Base-by-base conservation (phyloP, 2,888 invertebrate genomes). In the Margaritifera margaritifera region DNA sequence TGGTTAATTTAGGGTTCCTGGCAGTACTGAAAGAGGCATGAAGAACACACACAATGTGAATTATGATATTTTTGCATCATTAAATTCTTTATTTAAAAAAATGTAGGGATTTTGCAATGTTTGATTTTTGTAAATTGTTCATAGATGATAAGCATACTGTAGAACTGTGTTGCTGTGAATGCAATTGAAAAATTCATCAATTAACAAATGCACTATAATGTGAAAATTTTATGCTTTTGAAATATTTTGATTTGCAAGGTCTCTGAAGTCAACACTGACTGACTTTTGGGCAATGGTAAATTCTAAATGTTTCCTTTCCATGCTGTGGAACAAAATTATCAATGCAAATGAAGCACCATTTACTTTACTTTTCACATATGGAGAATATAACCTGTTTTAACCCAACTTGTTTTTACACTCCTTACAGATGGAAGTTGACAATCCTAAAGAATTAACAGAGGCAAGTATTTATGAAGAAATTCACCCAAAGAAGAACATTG, bases 381-480 rank as follows among this genome's bases (percentile, higher is more conserved):
- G 8, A 55, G 22, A n/a, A 18, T 19, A 18, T 55, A n/a, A 22
- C 55, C 19, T 54, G 20, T 65, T 25, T 50, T 31, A 59, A 22
- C 19, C n/a, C 54, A 60, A 6, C 18, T 42, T 64, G 54, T 53
- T 22, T 24, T 68, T 64, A 53, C 6, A 67, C 27, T 65, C 27
- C 91, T 62, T 81, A 57, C 91, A 97, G 96, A 91, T 98, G 88
- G 97, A 98, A 92, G 94, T 97, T 77, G 97, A 97, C 88, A 94
- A 94, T 80, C 95, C 95, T 15, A 93, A 93, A 79, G 98, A 99
- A 89, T 90, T 99, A 75, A 96, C 95, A 0, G 96, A 97, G 90
- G 94, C 94, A 81, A 97, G 93, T 90, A 91, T 99, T 20, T 94
- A 96, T 87, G 97, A 98, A 83, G 97, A 98, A 91, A 93, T 99